Evolutionary conservation across 2,888 invertebrate species (phyloP).

Genomic region (Drosophila multiciliata): DNA sequence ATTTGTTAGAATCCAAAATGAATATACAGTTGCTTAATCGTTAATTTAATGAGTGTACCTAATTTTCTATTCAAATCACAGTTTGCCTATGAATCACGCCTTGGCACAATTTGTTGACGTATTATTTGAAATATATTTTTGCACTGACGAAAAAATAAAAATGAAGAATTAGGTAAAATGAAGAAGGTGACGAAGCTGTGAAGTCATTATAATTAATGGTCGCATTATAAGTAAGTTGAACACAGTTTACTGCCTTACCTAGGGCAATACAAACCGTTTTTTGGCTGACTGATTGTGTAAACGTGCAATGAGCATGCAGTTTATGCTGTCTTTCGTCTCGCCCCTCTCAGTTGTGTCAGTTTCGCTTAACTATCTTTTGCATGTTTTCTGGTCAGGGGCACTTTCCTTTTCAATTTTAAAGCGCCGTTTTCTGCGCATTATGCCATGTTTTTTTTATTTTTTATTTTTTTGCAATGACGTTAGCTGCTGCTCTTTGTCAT

Average conservation of each 20-base stretch:
- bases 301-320: constrained; percentile 68
- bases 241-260: constrained; percentile 20
- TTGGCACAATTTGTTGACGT: constrained; percentile 23
- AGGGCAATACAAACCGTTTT: constrained; percentile 16
- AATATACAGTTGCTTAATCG: neutral
- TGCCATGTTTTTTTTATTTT: constrained; percentile 49
- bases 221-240: constrained; percentile 11
- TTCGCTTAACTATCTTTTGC: constrained; percentile 50
- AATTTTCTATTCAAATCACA: constrained; percentile 7
- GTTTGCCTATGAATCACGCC: constrained; percentile 5
- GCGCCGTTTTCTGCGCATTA: constrained; percentile 57
- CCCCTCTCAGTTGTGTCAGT: neutral
- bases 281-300: constrained; percentile 42
- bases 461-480: constrained; percentile 43
- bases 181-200: constrained; percentile 36
- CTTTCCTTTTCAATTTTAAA: constrained; percentile 72
- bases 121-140: constrained; percentile 15
- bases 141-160: constrained; percentile 7
- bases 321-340: constrained; percentile 28
- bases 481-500: constrained; percentile 42
- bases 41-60: neutral
- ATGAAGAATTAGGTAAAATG: constrained; percentile 2
- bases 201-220: constrained; percentile 69
- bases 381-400: constrained; percentile 73
- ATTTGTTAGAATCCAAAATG: neutral